These are phyloP conservation scores for Eilema sororculum DNA, from an alignment of 2,888 invertebrate species.

Conservation along the genomic window DNA sequence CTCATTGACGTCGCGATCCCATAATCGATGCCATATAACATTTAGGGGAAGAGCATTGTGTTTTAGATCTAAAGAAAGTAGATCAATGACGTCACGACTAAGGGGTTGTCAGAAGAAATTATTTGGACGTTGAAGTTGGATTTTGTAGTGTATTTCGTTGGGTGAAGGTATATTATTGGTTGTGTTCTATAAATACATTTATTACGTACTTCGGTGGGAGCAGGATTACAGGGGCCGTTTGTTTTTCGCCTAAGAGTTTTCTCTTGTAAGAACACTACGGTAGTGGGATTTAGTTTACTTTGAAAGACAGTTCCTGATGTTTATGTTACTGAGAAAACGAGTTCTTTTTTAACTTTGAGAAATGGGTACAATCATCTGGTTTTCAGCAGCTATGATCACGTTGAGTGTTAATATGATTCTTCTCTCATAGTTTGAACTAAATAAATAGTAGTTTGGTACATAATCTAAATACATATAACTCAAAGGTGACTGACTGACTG, in stretches of 20 bases:
- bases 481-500: no score
- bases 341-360: no score
- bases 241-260: conserved; percentile 45
- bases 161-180: conserved; percentile 32
- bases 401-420: no score
- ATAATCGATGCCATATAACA: conserved; percentile 43
- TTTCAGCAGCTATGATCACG: no score
- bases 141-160: neutral
- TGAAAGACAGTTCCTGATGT: neutral
- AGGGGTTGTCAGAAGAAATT: conserved; percentile 40
- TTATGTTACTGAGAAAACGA: no score
- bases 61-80: neutral
- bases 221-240: conserved; percentile 42
- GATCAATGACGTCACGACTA: conserved; percentile 43
- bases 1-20: conserved; percentile 54
- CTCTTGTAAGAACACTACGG: conserved; percentile 41
- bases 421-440: no score
- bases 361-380: no score
- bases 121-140: neutral
- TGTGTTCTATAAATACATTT: conserved; percentile 49
- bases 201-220: conserved; percentile 36
- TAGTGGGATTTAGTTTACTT: conserved; percentile 3
- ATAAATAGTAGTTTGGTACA: no score
- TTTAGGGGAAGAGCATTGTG: conserved; percentile 12
- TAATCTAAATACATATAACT: no score